phyloP scores from a whole-genome alignment of 2,113 vertebrate species.

The Micronycteris hirsuta region DNA sequence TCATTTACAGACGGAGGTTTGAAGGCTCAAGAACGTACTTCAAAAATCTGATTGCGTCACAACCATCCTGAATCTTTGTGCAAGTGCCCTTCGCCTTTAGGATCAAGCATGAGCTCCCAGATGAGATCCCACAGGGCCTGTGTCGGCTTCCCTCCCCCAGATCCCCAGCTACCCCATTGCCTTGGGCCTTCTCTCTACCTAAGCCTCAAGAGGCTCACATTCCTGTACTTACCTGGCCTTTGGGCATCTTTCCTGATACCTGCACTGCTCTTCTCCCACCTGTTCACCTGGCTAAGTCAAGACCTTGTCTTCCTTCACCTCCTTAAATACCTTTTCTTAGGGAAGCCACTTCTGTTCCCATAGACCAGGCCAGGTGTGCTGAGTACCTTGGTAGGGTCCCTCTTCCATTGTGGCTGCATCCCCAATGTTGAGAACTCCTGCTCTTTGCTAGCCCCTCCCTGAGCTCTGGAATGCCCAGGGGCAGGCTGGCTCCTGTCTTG shows the following conservation, averaged over 20 bases:
- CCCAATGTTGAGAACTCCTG: neutral
- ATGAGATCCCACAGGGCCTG: accelerated
- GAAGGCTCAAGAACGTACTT: neutral
- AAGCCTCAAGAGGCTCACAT: neutral
- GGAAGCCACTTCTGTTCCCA: neutral
- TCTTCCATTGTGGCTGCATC: neutral
- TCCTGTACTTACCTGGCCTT: neutral
- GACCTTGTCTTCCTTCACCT: accelerated
- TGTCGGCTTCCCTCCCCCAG: accelerated
- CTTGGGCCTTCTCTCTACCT: neutral
- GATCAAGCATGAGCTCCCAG: accelerated
- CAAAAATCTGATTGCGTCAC: neutral
- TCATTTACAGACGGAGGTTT: neutral
- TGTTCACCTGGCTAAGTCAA: neutral
- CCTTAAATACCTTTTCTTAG: neutral
- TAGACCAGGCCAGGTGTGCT: neutral
- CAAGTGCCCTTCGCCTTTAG: no score
- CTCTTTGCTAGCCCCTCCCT: accelerated
- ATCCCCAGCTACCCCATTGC: accelerated
- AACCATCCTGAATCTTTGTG: accelerated
- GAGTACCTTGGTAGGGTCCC: neutral
- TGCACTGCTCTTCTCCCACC: accelerated
- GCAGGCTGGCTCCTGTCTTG: neutral
- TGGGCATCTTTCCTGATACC: neutral
- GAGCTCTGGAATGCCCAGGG: no score